Percentiles rank a stretch among this genome's conserved stretches.
Conservation (phyloP, 2,113 vertebrate genomes). For the Hiodon alosoides region DNA sequence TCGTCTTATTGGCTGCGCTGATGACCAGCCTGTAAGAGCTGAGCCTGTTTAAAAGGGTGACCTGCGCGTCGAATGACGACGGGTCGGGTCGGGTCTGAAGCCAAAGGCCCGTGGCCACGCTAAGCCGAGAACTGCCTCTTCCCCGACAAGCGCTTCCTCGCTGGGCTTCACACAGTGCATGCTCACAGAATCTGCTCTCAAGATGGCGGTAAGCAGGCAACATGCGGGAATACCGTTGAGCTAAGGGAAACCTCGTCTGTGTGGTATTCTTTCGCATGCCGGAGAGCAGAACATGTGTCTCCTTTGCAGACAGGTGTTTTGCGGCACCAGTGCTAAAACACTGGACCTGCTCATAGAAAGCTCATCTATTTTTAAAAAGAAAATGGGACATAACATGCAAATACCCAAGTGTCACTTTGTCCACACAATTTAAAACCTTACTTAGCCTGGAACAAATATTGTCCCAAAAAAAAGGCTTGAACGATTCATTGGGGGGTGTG, state of each 20-base stretch:
- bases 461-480: too few relatives aligned
- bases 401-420: not conserved
- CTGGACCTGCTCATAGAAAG: not conserved
- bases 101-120: too few relatives aligned
- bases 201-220: not conserved
- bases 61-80: not conserved
- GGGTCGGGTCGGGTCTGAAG: not conserved
- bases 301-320: not conserved
- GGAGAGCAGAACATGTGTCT: not conserved
- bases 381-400: not conserved
- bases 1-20: too few relatives aligned
- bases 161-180: not conserved
- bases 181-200: not conserved
- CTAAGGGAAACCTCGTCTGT: not conserved
- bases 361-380: too few relatives aligned
- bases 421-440: not conserved
- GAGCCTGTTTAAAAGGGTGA: not conserved
- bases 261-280: not conserved
- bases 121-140: too few relatives aligned
- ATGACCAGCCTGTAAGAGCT: not conserved
- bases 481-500: conserved; percentile 31
- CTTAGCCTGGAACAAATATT: not conserved
- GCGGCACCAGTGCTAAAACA: not conserved
- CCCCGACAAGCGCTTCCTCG: too few relatives aligned
- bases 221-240: not conserved